Conservation (phyloP, 2,888 invertebrate species). For the Cheilosia soror region DNA sequence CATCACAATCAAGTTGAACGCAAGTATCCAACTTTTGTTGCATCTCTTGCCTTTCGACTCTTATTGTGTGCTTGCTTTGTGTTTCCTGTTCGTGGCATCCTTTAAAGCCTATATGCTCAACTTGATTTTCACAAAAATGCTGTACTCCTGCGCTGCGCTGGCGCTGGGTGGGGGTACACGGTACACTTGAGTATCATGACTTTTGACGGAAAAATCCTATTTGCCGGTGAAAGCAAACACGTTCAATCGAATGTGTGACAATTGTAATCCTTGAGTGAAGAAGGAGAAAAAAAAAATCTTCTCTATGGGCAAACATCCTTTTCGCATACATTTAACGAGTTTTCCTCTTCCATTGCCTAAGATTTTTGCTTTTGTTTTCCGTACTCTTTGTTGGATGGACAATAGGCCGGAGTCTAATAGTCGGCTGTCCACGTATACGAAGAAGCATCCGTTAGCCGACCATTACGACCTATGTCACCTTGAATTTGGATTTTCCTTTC, state of each 20-base stretch:
- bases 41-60: neutral
- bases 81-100: constrained; percentile 2
- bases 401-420: too few species aligned
- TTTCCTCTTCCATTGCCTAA: constrained; percentile 12
- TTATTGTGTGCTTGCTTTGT: constrained; percentile 27
- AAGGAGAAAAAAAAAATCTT: constrained; percentile 1
- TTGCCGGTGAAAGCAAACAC: constrained; percentile 40
- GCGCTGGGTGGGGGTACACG: neutral
- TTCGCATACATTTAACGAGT: constrained; percentile 1
- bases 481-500: too few species aligned
- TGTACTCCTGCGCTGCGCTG: neutral
- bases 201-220: constrained; percentile 40
- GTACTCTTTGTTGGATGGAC: too few species aligned
- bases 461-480: too few species aligned
- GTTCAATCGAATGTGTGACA: constrained; percentile 74
- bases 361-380: neutral
- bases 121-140: neutral
- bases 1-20: constrained; percentile 11
- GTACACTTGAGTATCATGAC: constrained; percentile 26
- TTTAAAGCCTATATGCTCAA: neutral
- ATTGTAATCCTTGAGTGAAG: constrained; percentile 63
- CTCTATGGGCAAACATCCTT: constrained; percentile 10
- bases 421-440: too few species aligned
- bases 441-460: too few species aligned
- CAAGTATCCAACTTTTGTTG: constrained; percentile 23